Evolutionary conservation across 2,113 vertebrate species (phyloP).

Genomic region (Hypanus sabinus): DNA sequence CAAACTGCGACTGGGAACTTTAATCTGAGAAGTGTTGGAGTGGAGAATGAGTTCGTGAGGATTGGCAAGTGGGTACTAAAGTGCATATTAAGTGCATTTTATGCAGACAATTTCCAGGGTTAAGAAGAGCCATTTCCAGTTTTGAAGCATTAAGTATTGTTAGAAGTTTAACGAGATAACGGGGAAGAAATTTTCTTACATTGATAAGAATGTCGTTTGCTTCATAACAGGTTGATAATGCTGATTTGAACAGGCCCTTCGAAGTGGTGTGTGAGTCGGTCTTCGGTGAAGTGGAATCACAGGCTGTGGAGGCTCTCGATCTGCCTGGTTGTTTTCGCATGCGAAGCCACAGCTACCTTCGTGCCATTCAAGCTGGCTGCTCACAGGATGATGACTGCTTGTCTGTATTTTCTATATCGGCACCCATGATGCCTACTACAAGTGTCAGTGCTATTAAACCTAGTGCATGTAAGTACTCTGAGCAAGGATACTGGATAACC

Average conservation of each 20-base stretch:
- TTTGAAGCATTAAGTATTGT: neutral
- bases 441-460: constrained; percentile 71
- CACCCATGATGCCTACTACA: constrained; percentile 71
- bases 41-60: no score
- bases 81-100: neutral
- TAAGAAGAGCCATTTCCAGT: neutral
- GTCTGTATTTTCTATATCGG: constrained; percentile 85
- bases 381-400: constrained; percentile 97
- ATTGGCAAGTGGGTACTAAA: neutral
- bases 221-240: constrained; percentile 71
- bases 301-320: constrained; percentile 91
- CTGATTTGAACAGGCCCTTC: constrained; percentile 79
- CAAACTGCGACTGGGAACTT: neutral
- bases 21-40: neutral
- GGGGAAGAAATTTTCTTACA: neutral
- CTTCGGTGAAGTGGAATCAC: constrained; percentile 89
- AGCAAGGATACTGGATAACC: neutral
- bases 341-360: constrained; percentile 95
- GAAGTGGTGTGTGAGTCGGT: constrained; percentile 89
- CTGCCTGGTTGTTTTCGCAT: constrained; percentile 95
- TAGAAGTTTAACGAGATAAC: neutral
- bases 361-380: constrained; percentile 96
- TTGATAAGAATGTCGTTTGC: constrained; percentile 9
- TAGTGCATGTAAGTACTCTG: constrained; percentile 76
- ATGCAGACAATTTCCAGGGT: neutral